Base-by-base conservation (phyloP, 2,888 invertebrate species). In the Archaeoteleia sp. region DNA sequence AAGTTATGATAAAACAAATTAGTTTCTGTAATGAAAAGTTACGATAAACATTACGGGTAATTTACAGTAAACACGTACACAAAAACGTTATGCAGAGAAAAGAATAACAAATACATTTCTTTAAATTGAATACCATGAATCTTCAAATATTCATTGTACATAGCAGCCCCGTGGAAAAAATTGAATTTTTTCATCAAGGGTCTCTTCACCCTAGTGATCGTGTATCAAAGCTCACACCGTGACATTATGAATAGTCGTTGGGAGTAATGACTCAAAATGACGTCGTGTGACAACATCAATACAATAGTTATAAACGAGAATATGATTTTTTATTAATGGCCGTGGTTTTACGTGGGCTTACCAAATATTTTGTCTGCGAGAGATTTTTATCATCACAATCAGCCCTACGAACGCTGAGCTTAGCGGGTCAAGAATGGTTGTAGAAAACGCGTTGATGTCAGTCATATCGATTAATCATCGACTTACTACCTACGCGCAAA, bases 281-380 rank as follows among this genome's bases (percentile, higher is more conserved):
- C 34, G 35, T 29, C 12, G 20, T 45, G 54, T 43, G 58, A 60
- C 58, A 66, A 66, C 60, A 60, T 60, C 45, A 46, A 35, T 25
- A 27, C 46, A 42, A 75, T 76, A 78, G 74, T 76, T 74, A 67
- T 71, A 76, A 76, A 78, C 73, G 78, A 77, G 72, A 61, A 69
- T 76, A 75, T 75, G 77, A 81, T 80, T 78, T n/a, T 80, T 82
- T 82, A 82, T 82, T 82, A 77, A 82, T 78, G 82, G 53, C 23
- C 39, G 65, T 35, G 48, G 39, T 61, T 55, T 51, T 43, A 55
- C 55, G 34, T 1, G 29, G 40, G 27, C 55, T 51, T 17, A 49
- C 53, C 61, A 70, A 75, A 75, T 70, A 74, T 73, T 74, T 61
- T 66, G 51, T 45, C 30, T 54, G 62, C 27, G 12, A 27, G 32